Percentiles rank a stretch among this genome's conserved stretches.
Evolutionary conservation across 2,797 vertebrate species (phyloP).

Genomic region (Rhynchotus rufescens): DNA sequence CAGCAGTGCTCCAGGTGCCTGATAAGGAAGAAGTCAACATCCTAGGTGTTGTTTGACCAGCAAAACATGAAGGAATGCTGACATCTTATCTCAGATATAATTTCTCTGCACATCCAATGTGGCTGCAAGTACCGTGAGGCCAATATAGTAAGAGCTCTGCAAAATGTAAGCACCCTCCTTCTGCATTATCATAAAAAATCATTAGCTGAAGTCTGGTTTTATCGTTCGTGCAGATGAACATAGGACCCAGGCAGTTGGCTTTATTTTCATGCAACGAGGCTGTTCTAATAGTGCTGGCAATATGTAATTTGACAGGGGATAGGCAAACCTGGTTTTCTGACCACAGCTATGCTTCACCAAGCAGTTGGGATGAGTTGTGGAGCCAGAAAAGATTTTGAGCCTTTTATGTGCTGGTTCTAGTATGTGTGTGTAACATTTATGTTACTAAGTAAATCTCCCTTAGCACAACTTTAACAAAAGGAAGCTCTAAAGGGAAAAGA

Average conservation of each 20-base stretch:
- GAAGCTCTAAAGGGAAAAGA: constrained; percentile 4
- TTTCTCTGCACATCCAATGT: not conserved
- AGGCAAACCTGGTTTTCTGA: not conserved
- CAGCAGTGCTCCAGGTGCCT: not conserved
- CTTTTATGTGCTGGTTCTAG: not conserved
- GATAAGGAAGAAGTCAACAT: not conserved
- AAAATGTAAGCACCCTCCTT: not conserved
- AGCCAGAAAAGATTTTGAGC: not conserved
- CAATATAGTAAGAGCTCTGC: not conserved
- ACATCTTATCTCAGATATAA: not conserved
- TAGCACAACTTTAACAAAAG: constrained; percentile 36
- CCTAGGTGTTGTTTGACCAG: not conserved
- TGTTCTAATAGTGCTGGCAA: not conserved
- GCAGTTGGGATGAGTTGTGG: not conserved
- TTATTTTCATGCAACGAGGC: not conserved
- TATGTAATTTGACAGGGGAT: not conserved
- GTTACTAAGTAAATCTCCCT: constrained; percentile 47
- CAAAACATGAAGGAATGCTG: not conserved
- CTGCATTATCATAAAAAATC: not conserved
- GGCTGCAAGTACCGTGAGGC: not conserved
- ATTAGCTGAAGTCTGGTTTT: not conserved
- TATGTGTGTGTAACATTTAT: not conserved
- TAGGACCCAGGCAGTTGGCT: not conserved
- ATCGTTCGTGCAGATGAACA: not conserved
- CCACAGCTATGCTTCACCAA: not conserved